A percentile compares a stretch with the other conserved stretches of the same genome.
These are phyloP conservation scores for Acrobasis suavella DNA, from an alignment of 2,888 invertebrate genomes.

Conservation along the genomic window DNA sequence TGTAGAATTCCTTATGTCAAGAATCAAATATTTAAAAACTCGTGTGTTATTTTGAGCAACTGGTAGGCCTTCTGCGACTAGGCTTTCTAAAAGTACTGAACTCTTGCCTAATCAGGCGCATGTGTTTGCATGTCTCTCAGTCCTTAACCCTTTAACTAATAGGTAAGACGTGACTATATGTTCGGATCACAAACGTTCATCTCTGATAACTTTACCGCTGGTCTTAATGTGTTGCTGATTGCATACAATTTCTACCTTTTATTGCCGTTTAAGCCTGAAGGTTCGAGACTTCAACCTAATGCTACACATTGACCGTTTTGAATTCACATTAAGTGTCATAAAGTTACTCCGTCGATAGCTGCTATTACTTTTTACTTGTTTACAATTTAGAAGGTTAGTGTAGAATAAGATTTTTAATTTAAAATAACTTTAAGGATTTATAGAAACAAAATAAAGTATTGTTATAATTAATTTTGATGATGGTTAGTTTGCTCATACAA, in stretches of 20 bases:
- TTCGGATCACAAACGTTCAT: constrained; percentile 61
- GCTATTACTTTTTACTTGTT: background rate
- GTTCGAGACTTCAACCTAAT: constrained; percentile 34
- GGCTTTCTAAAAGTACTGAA: background rate
- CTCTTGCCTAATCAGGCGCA: constrained; percentile 28
- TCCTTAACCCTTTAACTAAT: constrained; percentile 66
- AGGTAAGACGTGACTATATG: constrained; percentile 71
- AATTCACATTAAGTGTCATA: constrained; percentile 16
- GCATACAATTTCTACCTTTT: constrained; percentile 52
- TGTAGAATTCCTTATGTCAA: background rate
- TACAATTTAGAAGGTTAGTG: background rate
- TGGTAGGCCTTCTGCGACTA: background rate
- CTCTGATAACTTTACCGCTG: constrained; percentile 47
- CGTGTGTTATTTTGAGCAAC: background rate
- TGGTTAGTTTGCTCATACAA: no score
- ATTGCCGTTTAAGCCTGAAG: constrained; percentile 45
- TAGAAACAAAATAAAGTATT: no score
- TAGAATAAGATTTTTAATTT: no score
- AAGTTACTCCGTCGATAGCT: background rate
- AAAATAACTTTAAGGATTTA: no score
- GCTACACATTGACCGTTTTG: constrained; percentile 38
- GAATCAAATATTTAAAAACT: background rate
- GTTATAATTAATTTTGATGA: no score
- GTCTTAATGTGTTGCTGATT: constrained; percentile 64
- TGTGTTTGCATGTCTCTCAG: constrained; percentile 62